These are phyloP conservation scores for Neoarius graeffei DNA, from an alignment of 2,113 vertebrate genomes.

Conservation along the genomic window DNA sequence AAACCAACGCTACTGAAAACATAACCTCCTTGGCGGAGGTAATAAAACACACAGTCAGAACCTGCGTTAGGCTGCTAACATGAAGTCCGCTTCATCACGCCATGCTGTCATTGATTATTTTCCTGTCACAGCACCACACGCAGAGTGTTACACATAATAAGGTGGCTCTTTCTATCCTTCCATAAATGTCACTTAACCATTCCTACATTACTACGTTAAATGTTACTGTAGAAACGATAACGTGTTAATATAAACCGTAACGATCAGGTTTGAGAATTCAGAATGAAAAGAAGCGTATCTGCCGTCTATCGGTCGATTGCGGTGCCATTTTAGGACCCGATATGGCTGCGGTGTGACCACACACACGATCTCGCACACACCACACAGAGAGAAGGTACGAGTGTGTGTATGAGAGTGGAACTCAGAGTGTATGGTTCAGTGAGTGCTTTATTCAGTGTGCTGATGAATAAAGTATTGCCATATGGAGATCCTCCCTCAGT, in stretches of 20 bases:
- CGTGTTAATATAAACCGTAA: neutral
- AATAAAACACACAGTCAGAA: too few species aligned
- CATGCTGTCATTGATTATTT: neutral
- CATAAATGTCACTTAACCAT: neutral
- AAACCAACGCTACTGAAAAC: too few species aligned
- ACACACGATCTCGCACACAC: neutral
- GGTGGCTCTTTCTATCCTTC: neutral
- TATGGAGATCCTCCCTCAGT: slow-evolving; percentile 47
- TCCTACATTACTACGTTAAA: neutral
- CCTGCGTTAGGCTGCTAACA: too few species aligned
- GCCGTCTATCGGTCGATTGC: too few species aligned
- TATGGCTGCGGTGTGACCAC: neutral
- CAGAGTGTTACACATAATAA: neutral
- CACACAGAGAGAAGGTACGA: neutral
- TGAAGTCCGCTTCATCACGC: too few species aligned
- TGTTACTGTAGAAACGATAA: neutral
- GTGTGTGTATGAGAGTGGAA: neutral
- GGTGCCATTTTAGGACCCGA: neutral
- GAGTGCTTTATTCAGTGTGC: slow-evolving; percentile 27
- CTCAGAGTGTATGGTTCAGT: slow-evolving; percentile 34
- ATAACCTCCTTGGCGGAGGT: too few species aligned
- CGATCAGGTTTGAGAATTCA: neutral
- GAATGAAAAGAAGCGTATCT: neutral
- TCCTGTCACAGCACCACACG: neutral
- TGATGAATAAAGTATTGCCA: slow-evolving; percentile 43